Conservation (phyloP, 2,888 invertebrate species). For the Morpho deidamia region DNA sequence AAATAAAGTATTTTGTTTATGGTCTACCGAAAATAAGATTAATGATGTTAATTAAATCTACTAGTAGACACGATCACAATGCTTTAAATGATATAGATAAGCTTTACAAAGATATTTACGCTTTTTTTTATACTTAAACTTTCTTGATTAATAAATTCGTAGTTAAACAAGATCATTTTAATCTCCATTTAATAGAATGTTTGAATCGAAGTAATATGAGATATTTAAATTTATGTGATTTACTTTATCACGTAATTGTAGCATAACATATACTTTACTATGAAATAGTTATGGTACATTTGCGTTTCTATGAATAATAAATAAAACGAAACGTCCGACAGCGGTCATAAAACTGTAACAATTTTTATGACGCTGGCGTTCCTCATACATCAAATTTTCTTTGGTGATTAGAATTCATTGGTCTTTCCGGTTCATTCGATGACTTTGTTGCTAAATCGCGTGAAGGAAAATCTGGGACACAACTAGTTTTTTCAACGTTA, state of each 20-base stretch:
- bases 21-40: too few relatives aligned
- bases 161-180: too few relatives aligned
- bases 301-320: slow-evolving; percentile 13
- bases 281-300: slow-evolving; percentile 8
- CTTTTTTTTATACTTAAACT: too few relatives aligned
- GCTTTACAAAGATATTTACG: too few relatives aligned
- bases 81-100: too few relatives aligned
- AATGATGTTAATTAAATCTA: too few relatives aligned
- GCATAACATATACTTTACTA: not conserved
- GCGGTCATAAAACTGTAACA: slow-evolving; percentile 14
- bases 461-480: not conserved
- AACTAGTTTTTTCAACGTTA: too few relatives aligned
- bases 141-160: too few relatives aligned
- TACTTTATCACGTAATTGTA: not conserved
- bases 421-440: not conserved
- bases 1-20: too few relatives aligned
- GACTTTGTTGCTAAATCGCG: not conserved
- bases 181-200: not conserved
- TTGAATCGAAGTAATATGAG: not conserved
- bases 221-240: too few relatives aligned
- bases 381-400: slow-evolving; percentile 12
- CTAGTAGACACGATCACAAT: too few relatives aligned
- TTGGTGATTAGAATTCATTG: slow-evolving; percentile 9
- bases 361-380: slow-evolving; percentile 6
- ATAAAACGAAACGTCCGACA: slow-evolving; percentile 13